Percentiles rank a stretch among this genome's conserved stretches.
Evolutionary conservation across 1,140 invertebrate species (phyloP).

Genomic region (Nomia melanderi): DNA sequence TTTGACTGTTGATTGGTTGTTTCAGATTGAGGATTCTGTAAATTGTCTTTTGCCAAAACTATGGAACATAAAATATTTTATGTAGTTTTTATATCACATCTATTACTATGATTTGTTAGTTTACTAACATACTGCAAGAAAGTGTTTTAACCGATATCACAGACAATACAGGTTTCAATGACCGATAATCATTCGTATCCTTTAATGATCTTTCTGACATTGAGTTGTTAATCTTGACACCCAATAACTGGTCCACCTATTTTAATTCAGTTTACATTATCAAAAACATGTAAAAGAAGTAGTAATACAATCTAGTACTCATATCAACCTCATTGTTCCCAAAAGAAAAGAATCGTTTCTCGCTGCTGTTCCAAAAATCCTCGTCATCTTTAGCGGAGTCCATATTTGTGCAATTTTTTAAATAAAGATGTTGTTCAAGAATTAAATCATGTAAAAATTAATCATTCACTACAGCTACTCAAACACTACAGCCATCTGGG

Average conservation of each 20-base stretch:
- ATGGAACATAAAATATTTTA: conserved; percentile 36
- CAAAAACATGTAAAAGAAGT: not conserved
- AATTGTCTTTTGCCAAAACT: conserved; percentile 73
- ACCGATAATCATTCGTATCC: conserved; percentile 65
- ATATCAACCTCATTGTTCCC: conserved; percentile 72
- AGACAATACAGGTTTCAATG: conserved; percentile 73
- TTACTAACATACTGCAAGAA: conserved; percentile 71
- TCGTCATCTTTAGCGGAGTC: conserved; percentile 68
- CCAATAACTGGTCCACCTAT: conserved; percentile 72
- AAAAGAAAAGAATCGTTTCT: conserved; percentile 72
- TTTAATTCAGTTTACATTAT: not conserved
- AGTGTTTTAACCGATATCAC: conserved; percentile 77
- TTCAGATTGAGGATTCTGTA: conserved; percentile 64
- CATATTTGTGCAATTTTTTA: conserved; percentile 43
- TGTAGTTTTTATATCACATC: not conserved
- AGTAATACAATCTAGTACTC: not conserved
- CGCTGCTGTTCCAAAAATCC: conserved; percentile 73
- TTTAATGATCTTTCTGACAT: conserved; percentile 66
- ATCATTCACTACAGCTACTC: not conserved
- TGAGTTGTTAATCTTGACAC: conserved; percentile 69
- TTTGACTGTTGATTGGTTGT: conserved; percentile 26
- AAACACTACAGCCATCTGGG: no score
- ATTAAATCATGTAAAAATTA: not conserved
- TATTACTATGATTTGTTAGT: not conserved
- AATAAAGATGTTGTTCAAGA: not conserved